Base-by-base conservation (phyloP, 2,113 vertebrate species). In the Pituophis catenifer region DNA sequence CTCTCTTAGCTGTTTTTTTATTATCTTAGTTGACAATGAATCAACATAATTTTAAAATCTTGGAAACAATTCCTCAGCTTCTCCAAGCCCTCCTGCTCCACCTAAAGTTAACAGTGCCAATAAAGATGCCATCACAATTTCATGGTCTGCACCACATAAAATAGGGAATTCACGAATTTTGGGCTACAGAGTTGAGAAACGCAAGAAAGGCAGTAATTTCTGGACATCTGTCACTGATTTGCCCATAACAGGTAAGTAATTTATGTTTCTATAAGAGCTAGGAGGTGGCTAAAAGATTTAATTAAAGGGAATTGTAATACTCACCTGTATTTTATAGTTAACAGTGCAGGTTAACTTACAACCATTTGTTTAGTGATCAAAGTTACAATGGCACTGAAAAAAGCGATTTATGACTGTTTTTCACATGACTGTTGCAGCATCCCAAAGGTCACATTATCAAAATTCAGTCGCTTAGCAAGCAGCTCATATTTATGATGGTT, bases 141-240 rank as follows among this genome's bases (percentile, higher is more conserved):
- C 96, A 9, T 99, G 99, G 99, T 93, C 91, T 24, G 93, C 97
- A 8, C 99, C 99, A 8, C 92, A 33, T 92, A 98, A 98, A 95
- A 97, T 97, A 0, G 98, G 98, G 89, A 97, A 97, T 0, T 97
- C 98, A 93, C 97, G 94, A 92, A 98, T 99, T 90, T 89, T 98
- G 81, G 98, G 99, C 33, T 99, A 99, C 94, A 94, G 98, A 0
- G 21, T 99, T 75, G 99, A 99, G 94, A 99, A 98, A 92, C 98
- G 98, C 90, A 99, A 98, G 97, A 98, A 98, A 91, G 99, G 99
- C 1, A 99, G 98, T 29, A 97, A 95, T 89, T 95, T 97, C 55
- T 99, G 99, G 99, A 98, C 95, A 24, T 95, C 95, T 3, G 98
- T 98, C 94, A 98, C 94, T 90, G 97, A 93, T 0, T 95, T 95